phyloP scores from a whole-genome alignment of 2,888 invertebrate genomes.

The Terebella lapidaria region DNA sequence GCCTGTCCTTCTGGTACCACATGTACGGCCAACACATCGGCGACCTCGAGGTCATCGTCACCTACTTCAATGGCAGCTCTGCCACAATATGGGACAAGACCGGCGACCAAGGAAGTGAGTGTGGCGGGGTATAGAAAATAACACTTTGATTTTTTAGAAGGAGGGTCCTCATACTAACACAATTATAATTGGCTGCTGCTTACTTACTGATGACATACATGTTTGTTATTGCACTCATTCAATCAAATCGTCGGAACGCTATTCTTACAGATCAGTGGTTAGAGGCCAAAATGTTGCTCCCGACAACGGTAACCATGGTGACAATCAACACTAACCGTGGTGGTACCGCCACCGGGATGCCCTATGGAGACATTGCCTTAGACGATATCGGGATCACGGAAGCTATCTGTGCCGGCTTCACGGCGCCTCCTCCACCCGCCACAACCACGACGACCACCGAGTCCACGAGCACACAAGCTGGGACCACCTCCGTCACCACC shows the following conservation, averaged over 20 bases:
- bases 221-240: too few species aligned
- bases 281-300: not conserved
- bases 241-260: too few species aligned
- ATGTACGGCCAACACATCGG: slow-evolving; percentile 6
- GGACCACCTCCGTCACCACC: not conserved
- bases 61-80: not conserved
- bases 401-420: not conserved
- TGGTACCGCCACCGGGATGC: not conserved
- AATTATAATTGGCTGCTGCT: too few species aligned
- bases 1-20: slow-evolving; percentile 1
- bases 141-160: too few species aligned
- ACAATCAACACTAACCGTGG: not conserved
- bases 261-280: too few species aligned
- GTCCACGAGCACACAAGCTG: not conserved
- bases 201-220: too few species aligned
- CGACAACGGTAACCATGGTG: not conserved
- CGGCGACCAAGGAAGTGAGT: not conserved
- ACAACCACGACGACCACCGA: not conserved
- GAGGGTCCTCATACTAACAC: too few species aligned
- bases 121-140: too few species aligned
- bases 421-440: not conserved
- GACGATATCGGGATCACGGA: not conserved
- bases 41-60: not conserved
- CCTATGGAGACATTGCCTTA: slow-evolving; percentile 1
- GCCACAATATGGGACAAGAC: not conserved